Conservation (phyloP, 1,140 invertebrate genomes). For the Diorhabda elongata region DNA sequence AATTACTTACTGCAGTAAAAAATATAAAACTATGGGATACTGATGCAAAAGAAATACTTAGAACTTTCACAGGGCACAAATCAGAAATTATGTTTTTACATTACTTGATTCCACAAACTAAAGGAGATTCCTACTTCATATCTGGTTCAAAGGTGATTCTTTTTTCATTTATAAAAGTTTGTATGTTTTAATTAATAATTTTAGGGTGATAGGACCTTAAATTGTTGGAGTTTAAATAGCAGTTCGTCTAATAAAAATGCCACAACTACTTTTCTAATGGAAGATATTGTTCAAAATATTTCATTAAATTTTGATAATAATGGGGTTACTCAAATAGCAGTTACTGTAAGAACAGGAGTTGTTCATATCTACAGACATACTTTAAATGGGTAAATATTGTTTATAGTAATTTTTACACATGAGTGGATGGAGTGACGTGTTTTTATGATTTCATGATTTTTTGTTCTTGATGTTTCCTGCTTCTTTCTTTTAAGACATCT, state of each 20-base stretch:
- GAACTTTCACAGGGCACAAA: slow-evolving; percentile 64
- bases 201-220: slow-evolving; percentile 54
- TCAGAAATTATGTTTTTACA: slow-evolving; percentile 57
- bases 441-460: too few species aligned
- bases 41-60: slow-evolving; percentile 54
- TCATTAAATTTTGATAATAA: slow-evolving; percentile 48
- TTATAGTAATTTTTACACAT: too few species aligned
- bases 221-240: slow-evolving; percentile 57
- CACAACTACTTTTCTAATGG: slow-evolving; percentile 58
- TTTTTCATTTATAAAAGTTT: neutral
- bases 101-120: slow-evolving; percentile 46
- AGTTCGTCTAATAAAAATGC: slow-evolving; percentile 46
- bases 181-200: slow-evolving; percentile 17
- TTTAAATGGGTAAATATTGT: slow-evolving; percentile 60
- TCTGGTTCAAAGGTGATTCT: slow-evolving; percentile 52
- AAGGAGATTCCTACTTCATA: slow-evolving; percentile 54
- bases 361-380: slow-evolving; percentile 72
- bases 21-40: slow-evolving; percentile 65
- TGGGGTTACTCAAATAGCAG: slow-evolving; percentile 54
- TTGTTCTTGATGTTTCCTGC: too few species aligned
- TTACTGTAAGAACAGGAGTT: slow-evolving; percentile 68
- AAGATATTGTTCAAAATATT: slow-evolving; percentile 60
- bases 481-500: too few species aligned
- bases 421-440: too few species aligned
- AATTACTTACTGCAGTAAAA: slow-evolving; percentile 61